Base-by-base conservation (phyloP, 2,113 vertebrate genomes). In the Camelus bactrianus region DNA sequence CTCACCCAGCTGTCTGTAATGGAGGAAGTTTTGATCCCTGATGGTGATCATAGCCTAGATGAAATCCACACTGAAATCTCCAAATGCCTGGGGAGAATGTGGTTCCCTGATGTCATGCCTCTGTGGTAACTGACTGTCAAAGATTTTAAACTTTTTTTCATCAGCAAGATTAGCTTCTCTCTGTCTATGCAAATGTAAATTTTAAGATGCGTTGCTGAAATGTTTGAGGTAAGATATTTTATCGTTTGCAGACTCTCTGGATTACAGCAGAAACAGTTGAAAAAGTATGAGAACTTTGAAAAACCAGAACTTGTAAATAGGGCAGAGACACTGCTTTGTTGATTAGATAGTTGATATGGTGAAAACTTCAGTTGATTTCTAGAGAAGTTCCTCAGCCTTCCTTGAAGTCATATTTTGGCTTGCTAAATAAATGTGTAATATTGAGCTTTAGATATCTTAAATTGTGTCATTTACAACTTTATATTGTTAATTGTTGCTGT, bases 41-140 rank as follows among this genome's bases (percentile, higher is more conserved):
- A 99, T 97, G 99, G 99, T 96, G 99, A 99, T 60, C 99, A 99
- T 97, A 99, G 98, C 97, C 98, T 99, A 79, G 99, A 99, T 85
- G 99, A 99, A 98, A 99, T 99, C 93, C 99, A 99, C 5, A 99
- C 99, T 98, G 99, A 99, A 97, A 99, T 99, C 76, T 99, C 99
- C 6, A 99, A 99, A 98, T 99, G 99, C 97, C 98, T 99, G 54
- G 99, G 99, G 80, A 99, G 99, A 62, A 99, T 99, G 94, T 99
- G 99, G 99, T 99, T 99, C 97, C 99, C 99, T 0, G 99, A 99
- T 82, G 99, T 99, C 99, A 99, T 99, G 99, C 99, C 99, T 15
- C 98, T 99, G 0, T 99, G 99, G 99, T 99, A 98, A 98, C 24
- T 28, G 30, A 84, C 24, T 58, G 2, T 14, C 0, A 72, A 70